Percentiles rank a stretch among this genome's conserved stretches.
Conservation (phyloP, 2,888 invertebrate genomes). For the Oxyscelio sp. region DNA sequence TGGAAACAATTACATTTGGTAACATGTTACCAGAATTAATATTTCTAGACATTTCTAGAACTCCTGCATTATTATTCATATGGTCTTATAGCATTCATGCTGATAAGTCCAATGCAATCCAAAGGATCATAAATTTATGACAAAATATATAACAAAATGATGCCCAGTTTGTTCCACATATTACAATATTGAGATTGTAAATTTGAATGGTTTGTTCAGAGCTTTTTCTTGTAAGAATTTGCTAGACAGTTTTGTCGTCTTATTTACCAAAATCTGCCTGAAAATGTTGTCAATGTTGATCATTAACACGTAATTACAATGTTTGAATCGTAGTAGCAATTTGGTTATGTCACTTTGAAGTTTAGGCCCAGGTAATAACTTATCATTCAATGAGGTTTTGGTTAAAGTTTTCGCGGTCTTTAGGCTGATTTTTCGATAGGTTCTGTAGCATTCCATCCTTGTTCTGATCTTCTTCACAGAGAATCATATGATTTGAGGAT, state of each 20-base stretch:
- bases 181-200: constrained; percentile 28
- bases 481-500: background rate
- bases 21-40: background rate
- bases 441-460: background rate
- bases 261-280: background rate
- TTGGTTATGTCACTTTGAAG: constrained; percentile 25
- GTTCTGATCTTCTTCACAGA: background rate
- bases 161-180: constrained; percentile 26
- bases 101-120: constrained; percentile 52
- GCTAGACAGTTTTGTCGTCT: constrained; percentile 5
- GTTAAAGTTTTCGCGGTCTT: background rate
- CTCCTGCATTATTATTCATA: constrained; percentile 44
- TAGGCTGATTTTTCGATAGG: background rate
- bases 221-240: constrained; percentile 9
- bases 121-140: constrained; percentile 67
- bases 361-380: constrained; percentile 11
- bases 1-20: constrained; percentile 47
- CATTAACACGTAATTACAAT: constrained; percentile 16
- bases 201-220: background rate
- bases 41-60: constrained; percentile 33
- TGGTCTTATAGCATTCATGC: constrained; percentile 52
- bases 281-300: constrained; percentile 31
- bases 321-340: constrained; percentile 29
- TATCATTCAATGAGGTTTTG: constrained; percentile 14
- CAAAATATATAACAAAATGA: constrained; percentile 33